These are phyloP conservation scores for Podargus strigoides DNA, from an alignment of 2,797 vertebrate species.

Conservation along the genomic window DNA sequence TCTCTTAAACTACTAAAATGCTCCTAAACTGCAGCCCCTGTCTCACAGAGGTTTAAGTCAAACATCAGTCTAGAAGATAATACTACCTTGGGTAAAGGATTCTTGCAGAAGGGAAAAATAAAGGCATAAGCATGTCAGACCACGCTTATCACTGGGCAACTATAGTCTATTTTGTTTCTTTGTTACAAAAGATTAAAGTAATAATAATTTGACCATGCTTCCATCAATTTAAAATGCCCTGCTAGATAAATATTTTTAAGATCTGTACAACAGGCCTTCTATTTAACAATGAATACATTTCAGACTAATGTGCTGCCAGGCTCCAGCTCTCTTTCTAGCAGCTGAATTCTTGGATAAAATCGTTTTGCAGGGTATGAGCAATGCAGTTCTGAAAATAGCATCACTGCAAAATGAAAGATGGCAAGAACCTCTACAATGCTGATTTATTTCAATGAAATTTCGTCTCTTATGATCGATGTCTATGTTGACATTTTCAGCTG, in stretches of 20 bases:
- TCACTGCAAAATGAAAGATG: conserved; percentile 56
- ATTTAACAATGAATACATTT: conserved; percentile 45
- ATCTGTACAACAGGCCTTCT: conserved; percentile 2
- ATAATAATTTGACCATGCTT: not conserved
- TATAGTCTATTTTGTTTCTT: not conserved
- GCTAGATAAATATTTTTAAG: conserved; percentile 49
- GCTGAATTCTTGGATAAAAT: conserved; percentile 65
- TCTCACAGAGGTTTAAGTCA: not conserved
- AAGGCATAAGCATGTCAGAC: not conserved
- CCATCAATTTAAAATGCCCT: conserved; percentile 25
- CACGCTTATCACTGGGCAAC: not conserved
- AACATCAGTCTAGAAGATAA: not conserved
- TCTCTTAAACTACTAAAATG: not conserved
- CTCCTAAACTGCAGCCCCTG: not conserved
- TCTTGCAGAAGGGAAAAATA: not conserved
- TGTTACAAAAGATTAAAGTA: conserved; percentile 6
- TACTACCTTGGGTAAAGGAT: not conserved
- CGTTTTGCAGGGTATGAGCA: conserved; percentile 58
- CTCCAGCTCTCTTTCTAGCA: conserved; percentile 48
- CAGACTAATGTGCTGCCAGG: conserved; percentile 20
- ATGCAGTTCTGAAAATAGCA: conserved; percentile 63
- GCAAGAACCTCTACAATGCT: conserved; percentile 36
- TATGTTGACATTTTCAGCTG: not conserved
- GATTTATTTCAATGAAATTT: conserved; percentile 46
- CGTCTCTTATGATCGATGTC: not conserved